phyloP scores from a whole-genome alignment of 1,140 invertebrate genomes.

The Drosophila trapezifrons region DNA sequence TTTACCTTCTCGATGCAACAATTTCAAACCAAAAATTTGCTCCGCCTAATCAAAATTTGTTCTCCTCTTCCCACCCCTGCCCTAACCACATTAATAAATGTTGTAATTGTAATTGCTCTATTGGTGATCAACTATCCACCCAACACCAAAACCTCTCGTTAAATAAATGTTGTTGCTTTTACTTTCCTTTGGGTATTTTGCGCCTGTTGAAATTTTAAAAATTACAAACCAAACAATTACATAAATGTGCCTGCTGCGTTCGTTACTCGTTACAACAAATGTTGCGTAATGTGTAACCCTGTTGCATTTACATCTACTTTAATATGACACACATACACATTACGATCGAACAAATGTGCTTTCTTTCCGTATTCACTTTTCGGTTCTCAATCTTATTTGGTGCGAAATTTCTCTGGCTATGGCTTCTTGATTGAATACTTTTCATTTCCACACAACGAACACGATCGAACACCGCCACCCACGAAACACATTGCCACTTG shows the following conservation, averaged over 20 bases:
- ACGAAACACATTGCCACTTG: conserved; percentile 67
- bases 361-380: conserved; percentile 47
- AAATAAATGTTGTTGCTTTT: conserved; percentile 81
- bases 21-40: conserved; percentile 46
- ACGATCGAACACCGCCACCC: conserved; percentile 29
- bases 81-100: conserved; percentile 75
- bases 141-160: conserved; percentile 67
- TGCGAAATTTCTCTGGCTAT: conserved; percentile 66
- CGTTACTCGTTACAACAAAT: conserved; percentile 76
- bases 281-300: conserved; percentile 77
- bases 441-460: conserved; percentile 33
- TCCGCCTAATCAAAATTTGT: conserved; percentile 54
- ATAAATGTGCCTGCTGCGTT: conserved; percentile 80
- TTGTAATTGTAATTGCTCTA: conserved; percentile 79
- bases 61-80: conserved; percentile 38
- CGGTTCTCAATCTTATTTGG: conserved; percentile 48
- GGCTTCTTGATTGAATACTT: conserved; percentile 63
- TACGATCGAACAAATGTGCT: conserved; percentile 57
- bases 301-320: conserved; percentile 74
- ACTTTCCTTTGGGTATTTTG: conserved; percentile 71
- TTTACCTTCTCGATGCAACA: conserved; percentile 54
- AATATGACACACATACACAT: conserved; percentile 64
- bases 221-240: conserved; percentile 52
- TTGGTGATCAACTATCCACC: conserved; percentile 69
- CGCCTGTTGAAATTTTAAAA: conserved; percentile 71